Conservation (phyloP, 92 coral and sea anemone species). For the Heliopora coerulea region DNA sequence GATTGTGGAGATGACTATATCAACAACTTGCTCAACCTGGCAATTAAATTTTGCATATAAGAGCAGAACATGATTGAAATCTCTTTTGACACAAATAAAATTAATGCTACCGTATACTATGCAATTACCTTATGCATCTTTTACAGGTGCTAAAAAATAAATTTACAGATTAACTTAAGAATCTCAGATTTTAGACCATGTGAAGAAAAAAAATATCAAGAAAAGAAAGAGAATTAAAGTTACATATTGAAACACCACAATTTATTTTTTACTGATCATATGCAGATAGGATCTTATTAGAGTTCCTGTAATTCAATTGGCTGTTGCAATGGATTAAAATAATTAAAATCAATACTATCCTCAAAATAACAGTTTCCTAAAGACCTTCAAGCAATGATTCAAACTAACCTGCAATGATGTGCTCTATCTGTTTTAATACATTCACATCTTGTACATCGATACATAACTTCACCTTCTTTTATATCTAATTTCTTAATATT, state of each 20-base stretch:
- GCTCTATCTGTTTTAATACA: conserved; percentile 96
- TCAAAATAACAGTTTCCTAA: too few relatives aligned
- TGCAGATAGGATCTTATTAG: not conserved
- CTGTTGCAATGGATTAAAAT: too few relatives aligned
- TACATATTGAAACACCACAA: not conserved
- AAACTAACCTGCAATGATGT: conserved; percentile 86
- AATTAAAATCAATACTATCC: too few relatives aligned
- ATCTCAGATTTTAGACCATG: too few relatives aligned
- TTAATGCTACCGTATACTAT: too few relatives aligned
- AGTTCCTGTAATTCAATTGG: too few relatives aligned
- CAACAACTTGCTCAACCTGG: too few relatives aligned
- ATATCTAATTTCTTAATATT: conserved; percentile 79
- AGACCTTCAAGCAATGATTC: too few relatives aligned
- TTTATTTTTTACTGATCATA: not conserved
- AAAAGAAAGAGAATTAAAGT: not conserved
- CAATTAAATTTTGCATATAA: too few relatives aligned
- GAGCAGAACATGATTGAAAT: too few relatives aligned
- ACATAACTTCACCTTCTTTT: conserved; percentile 85
- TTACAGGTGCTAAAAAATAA: conserved; percentile 77
- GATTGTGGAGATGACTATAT: too few relatives aligned
- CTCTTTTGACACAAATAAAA: too few relatives aligned
- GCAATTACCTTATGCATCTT: conserved; percentile 87
- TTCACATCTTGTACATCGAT: conserved; percentile 95
- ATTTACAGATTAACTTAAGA: conserved; percentile 2
- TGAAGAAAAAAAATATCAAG: conserved; percentile 8